Evolutionary conservation across 2,797 vertebrate species (phyloP), one percentile per base, ranked within the genome.

Genomic region (Rhodeus uyekii): DNA sequence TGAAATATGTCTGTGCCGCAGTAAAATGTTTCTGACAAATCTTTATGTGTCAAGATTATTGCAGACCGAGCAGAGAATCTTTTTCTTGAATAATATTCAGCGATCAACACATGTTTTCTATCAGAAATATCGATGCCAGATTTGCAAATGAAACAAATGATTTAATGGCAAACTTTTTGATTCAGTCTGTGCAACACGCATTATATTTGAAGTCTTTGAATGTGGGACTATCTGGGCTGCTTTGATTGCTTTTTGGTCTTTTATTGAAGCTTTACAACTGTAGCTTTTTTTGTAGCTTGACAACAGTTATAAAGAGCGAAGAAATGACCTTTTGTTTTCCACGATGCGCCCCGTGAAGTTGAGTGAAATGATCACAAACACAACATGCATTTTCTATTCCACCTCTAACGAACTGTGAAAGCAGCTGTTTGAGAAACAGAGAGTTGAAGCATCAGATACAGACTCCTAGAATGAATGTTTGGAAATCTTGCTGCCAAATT

Each of bases 361-460:
- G 5, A 9, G 8, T 3, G 42, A 42, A 24, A 48, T 10, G 13
- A 8, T 64, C 46, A 71, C 42, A n/a, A 50, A 29, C 7, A 53
- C 61, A 29, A 12, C 34, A 39, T 53, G 46, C n/a, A 3, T 44
- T 76, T 76, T 12, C 10, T 18, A 18, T 48, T 36, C 7, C n/a
- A 6, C 32, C 55, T 18, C 12, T 16, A 42, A 79, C 6, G 22
- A 58, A 39, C 36, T 9, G 34, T 29, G 19, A 34, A 48, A 68
- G 76, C 71, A 82, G n/a, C 19, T 22, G 78, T 63, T 58, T 50
- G 32, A 39, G 3, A 80, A 76, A 48, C 76, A 14, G 64, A 14
- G 64, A 82, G 65, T 75, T 55, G 85, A 87, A 63, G 48, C 64
- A 29, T 46, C 50, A 69, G 34, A 2, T 61, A 76, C 24, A 82